Base-by-base conservation (phyloP, 2,113 vertebrate genomes). In the Pelusios castaneus region DNA sequence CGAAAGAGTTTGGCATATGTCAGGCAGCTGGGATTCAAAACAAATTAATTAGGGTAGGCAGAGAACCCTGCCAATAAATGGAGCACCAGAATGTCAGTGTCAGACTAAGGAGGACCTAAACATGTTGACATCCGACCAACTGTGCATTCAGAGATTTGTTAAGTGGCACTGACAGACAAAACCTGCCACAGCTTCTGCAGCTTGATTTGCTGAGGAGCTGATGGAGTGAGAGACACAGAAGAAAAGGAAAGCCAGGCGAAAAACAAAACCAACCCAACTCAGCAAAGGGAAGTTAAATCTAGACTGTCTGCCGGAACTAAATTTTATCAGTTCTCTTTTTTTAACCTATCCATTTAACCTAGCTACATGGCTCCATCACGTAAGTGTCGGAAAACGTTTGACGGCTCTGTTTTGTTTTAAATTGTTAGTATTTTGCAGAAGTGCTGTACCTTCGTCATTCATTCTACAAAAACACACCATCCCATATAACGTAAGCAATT, bases 21-120 rank as follows among this genome's bases (percentile, higher is more conserved):
- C 91, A 90, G 85, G 88, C 77, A 93, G 91, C 90, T 94, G 91
- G 80, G 87, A 92, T 80, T 95, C 77, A 97, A 96, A 96, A 88
- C 84, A 49, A 70, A 70, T 47, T 94, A 91, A 95, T 95, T 92
- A 97, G 77, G 76, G 41, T 89, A 13, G 51, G 89, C 22, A 0
- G 5, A 94, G 82, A 88, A 82, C 63, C 80, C 86, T 70, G 11
- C 91, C 84, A 91, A 67, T 56, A 94, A 91, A 31, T 7, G 47
- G 9, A 91, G 76, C 19, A 58, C 16, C 45, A 87, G 27, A 85
- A 94, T 31, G 6, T 38, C 31, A 2, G 5, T 85, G 90, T 90
- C 95, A 94, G 2, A 76, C 75, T 78, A 87, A 84, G 56, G 73
- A 41, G 91, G 54, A 73, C 90, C 56, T 83, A 87, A 93, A 91